Conservation (phyloP, 2,797 vertebrate genomes). For the Diceros bicornis region DNA sequence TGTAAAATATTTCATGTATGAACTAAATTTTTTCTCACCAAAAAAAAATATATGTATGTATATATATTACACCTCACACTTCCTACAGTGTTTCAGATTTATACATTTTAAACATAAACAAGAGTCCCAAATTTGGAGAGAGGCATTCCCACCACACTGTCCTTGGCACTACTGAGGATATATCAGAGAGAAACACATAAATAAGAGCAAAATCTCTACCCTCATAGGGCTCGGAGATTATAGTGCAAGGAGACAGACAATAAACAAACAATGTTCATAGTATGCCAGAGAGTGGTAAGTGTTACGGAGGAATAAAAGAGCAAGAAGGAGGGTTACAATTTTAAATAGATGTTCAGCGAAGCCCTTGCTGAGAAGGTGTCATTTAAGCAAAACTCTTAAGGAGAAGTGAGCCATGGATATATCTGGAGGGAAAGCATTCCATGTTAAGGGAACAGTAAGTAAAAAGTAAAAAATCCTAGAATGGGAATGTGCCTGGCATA, state of each 20-base stretch:
- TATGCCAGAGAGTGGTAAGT: neutral
- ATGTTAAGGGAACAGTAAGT: no score
- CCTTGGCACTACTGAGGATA: neutral
- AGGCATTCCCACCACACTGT: neutral
- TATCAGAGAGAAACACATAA: neutral
- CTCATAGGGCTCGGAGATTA: neutral
- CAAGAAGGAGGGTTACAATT: no score
- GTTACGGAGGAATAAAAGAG: neutral
- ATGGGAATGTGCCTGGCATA: no score
- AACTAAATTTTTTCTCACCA: neutral
- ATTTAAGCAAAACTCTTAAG: no score
- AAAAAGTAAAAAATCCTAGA: no score
- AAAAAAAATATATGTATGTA: neutral
- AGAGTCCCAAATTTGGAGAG: neutral
- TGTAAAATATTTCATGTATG: no score
- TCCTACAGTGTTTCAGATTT: neutral
- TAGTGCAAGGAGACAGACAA: neutral
- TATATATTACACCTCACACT: no score
- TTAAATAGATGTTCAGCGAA: neutral
- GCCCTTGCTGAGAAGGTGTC: no score
- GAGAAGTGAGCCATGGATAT: no score
- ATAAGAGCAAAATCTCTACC: neutral
- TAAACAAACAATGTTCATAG: neutral
- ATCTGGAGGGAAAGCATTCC: no score
- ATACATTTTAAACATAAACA: neutral